phyloP scores from a whole-genome alignment of 2,113 vertebrate species.

The Sclerurus mexicanus region DNA sequence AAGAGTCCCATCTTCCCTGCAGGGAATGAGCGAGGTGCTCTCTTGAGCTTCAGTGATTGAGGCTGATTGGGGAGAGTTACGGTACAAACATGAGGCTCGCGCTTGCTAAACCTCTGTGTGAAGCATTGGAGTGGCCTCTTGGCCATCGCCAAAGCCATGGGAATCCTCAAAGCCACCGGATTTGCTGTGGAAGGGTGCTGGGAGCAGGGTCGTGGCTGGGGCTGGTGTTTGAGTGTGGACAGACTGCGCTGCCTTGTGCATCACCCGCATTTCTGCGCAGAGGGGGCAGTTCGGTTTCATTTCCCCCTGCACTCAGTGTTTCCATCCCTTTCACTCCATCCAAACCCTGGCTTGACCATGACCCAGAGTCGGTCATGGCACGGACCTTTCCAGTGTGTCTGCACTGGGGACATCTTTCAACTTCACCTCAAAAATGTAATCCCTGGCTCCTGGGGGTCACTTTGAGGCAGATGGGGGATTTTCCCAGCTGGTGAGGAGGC shows the following conservation, averaged over 20 bases:
- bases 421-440: neutral
- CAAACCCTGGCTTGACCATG: neutral
- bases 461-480: neutral
- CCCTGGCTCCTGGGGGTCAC: fast-evolving
- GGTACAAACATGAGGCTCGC: fast-evolving
- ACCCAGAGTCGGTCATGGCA: fast-evolving
- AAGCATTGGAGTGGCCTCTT: neutral
- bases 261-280: neutral
- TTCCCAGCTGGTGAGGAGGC: neutral
- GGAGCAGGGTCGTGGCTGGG: fast-evolving
- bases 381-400: fast-evolving
- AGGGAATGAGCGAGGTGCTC: neutral
- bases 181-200: too few relatives aligned
- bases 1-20: neutral
- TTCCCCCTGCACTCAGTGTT: neutral
- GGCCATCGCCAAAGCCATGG: neutral
- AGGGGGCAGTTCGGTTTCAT: neutral
- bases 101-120: neutral
- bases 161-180: fast-evolving
- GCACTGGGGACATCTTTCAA: fast-evolving
- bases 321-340: neutral
- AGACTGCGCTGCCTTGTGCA: fast-evolving
- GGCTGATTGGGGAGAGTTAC: fast-evolving
- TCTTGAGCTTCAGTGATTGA: neutral
- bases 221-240: neutral